Evolutionary conservation across 1,140 invertebrate genomes (phyloP).

Genomic region (Tenebrio molitor): DNA sequence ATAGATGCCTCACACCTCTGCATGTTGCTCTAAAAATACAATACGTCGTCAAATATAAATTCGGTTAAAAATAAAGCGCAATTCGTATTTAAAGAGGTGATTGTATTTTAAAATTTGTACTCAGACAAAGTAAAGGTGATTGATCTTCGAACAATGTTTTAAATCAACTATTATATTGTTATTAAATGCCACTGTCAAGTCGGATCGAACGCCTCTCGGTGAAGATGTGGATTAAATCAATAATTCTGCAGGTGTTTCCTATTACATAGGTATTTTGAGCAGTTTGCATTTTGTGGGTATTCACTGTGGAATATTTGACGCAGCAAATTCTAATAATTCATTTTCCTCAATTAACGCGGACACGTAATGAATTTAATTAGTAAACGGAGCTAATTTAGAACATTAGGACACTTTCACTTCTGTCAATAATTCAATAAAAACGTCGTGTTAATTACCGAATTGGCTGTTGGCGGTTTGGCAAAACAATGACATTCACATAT

Average conservation of each 20-base stretch:
- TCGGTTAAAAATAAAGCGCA: neutral
- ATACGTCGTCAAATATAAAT: neutral
- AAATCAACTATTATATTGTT: too few species aligned
- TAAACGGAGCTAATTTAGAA: slow-evolving; percentile 6
- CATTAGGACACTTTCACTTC: slow-evolving; percentile 29
- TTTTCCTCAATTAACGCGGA: slow-evolving; percentile 17
- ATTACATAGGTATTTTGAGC: neutral
- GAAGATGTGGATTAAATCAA: too few species aligned
- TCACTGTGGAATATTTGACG: neutral
- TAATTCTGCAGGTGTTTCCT: too few species aligned
- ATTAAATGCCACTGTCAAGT: too few species aligned
- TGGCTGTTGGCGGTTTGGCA: too few species aligned
- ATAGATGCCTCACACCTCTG: neutral
- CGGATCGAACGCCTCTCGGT: too few species aligned
- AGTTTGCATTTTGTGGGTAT: slow-evolving; percentile 4
- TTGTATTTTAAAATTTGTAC: too few species aligned
- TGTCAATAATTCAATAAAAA: neutral
- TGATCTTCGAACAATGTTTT: too few species aligned
- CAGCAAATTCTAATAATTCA: slow-evolving; percentile 24
- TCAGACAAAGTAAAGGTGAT: too few species aligned
- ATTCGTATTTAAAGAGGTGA: too few species aligned
- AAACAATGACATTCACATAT: too few species aligned
- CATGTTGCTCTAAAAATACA: neutral
- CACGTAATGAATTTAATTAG: slow-evolving; percentile 23
- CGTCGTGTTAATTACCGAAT: too few species aligned